These are phyloP conservation scores for Cydia fagiglandana DNA, from an alignment of 1,140 invertebrate genomes.

Conservation along the genomic window DNA sequence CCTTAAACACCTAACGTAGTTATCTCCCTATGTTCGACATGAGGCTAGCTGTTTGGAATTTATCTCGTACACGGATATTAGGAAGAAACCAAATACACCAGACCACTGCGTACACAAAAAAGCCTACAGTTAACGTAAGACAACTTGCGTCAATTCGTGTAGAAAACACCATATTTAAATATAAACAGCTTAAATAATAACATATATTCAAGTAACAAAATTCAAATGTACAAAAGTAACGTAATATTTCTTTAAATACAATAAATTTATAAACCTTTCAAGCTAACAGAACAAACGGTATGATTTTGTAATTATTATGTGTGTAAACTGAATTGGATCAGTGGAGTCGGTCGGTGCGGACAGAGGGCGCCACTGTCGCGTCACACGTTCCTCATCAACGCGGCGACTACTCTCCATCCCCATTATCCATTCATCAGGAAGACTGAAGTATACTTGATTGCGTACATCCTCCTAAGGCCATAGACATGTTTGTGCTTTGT, in stretches of 20 bases:
- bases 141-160: conserved; percentile 64
- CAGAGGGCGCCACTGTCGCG: conserved; percentile 26
- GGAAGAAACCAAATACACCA: conserved; percentile 71
- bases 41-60: conserved; percentile 67
- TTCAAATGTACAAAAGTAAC: conserved; percentile 77
- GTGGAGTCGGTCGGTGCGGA: conserved; percentile 36
- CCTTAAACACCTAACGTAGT: conserved; percentile 78
- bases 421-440: background rate
- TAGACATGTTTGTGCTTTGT: conserved; percentile 7
- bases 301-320: conserved; percentile 37
- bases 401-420: background rate
- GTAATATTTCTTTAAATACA: conserved; percentile 65
- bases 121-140: conserved; percentile 67
- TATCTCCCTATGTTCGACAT: conserved; percentile 65
- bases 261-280: conserved; percentile 65
- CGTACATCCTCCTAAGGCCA: background rate
- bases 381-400: background rate
- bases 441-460: background rate
- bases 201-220: conserved; percentile 71
- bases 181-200: conserved; percentile 77
- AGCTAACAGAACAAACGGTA: conserved; percentile 63
- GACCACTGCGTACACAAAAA: conserved; percentile 65
- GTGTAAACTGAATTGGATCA: background rate
- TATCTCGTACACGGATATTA: conserved; percentile 61
- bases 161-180: conserved; percentile 71